Conservation (phyloP, 2,888 invertebrate species). For the Bombylius major region DNA sequence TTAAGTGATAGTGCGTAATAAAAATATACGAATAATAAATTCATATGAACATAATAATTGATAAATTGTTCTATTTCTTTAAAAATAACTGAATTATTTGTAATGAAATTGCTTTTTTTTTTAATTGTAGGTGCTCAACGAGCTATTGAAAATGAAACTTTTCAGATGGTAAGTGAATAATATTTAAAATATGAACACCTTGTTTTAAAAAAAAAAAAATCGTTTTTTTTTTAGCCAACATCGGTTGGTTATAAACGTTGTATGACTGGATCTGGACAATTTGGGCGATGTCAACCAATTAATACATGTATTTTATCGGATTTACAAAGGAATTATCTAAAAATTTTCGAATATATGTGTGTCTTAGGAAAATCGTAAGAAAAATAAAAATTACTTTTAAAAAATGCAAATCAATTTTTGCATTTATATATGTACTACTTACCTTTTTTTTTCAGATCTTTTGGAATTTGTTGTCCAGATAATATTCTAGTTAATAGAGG, state of each 20-base stretch:
- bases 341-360: conserved; percentile 55
- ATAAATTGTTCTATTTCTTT: no score
- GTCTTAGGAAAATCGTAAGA: conserved; percentile 52
- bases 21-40: no score
- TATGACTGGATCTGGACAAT: conserved; percentile 43
- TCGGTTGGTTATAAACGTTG: conserved; percentile 40
- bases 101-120: no score
- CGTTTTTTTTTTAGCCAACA: no score
- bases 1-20: no score
- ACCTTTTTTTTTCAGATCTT: conserved; percentile 26
- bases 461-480: conserved; percentile 67
- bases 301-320: conserved; percentile 48
- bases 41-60: no score
- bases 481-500: conserved; percentile 28
- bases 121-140: no score
- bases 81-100: no score
- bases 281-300: conserved; percentile 54
- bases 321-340: conserved; percentile 44
- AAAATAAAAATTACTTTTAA: background rate
- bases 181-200: no score
- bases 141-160: no score
- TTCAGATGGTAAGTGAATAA: no score
- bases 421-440: background rate
- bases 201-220: no score
- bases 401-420: background rate